Conservation (phyloP, 2,113 vertebrate species). For the Egretta garzetta region DNA sequence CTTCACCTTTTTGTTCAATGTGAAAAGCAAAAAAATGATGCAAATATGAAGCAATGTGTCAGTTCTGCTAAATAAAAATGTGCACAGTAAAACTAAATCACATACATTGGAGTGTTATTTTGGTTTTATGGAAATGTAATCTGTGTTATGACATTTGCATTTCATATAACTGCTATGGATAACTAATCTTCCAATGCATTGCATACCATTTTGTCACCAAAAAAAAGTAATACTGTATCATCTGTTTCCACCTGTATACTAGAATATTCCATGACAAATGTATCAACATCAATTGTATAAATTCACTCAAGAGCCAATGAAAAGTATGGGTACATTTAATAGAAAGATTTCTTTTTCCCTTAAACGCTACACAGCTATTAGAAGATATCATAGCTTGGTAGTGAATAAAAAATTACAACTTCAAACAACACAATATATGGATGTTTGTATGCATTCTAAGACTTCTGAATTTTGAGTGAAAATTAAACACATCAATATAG, state of each 20-base stretch:
- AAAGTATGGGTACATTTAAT: constrained; percentile 20
- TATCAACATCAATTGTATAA: constrained; percentile 50
- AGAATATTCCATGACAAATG: constrained; percentile 64
- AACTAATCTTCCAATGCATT: constrained; percentile 67
- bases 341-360: constrained; percentile 36
- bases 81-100: constrained; percentile 71
- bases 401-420: constrained; percentile 35
- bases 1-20: constrained; percentile 56
- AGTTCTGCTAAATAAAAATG: constrained; percentile 71
- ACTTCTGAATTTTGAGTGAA: constrained; percentile 45
- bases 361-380: constrained; percentile 26
- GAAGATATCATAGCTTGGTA: constrained; percentile 31
- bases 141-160: constrained; percentile 74
- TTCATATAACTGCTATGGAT: constrained; percentile 71
- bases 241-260: constrained; percentile 63
- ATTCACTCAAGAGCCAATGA: constrained; percentile 43
- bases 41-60: constrained; percentile 65
- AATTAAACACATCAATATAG: constrained; percentile 41
- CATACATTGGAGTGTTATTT: constrained; percentile 73
- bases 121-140: constrained; percentile 74
- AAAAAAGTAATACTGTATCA: constrained; percentile 64
- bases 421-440: constrained; percentile 38
- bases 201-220: constrained; percentile 62
- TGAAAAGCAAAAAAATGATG: constrained; percentile 57
- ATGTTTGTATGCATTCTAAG: constrained; percentile 39